Evolutionary conservation across 1,140 invertebrate genomes (phyloP), one percentile per base, ranked within the genome.

Genomic region (Aethina tumida): DNA sequence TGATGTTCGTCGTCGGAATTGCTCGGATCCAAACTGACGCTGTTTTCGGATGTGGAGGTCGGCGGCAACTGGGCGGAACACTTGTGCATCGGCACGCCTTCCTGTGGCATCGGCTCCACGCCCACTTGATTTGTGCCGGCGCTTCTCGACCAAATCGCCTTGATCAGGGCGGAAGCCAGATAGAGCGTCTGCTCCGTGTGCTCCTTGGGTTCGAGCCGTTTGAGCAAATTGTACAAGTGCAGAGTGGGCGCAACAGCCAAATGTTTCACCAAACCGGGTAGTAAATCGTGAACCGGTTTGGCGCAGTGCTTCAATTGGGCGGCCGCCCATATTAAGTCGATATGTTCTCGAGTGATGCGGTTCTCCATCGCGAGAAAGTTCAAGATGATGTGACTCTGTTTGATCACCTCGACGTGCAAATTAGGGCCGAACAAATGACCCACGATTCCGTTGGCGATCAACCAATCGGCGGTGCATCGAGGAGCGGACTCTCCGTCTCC

Each of bases 391-490:
- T 94, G 91, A 48, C 89, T 91, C 53, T 94, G 90, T 62, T 96
- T 96, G 18, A 96, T 88, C 9, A 90, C 81, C 70, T 95, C 91
- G 19, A 94, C 89, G 67, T 96, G 92, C 35, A 95, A 68, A 71
- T 96, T 96, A 27, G 91, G 92, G 21, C 91, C 91, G 70, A 95
- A 97, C 22, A 96, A 80, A 57, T 95, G 89, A 52, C 90, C 83
- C 48, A 96, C 86, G 32, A 97, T 91, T 58, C 90, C 86, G 59
- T 92, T 88, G 29, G 81, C 78, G 0, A 88, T 81, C 4, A 97
- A 63, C 91, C 91, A 96, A 38, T 82, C 73, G 1, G 84, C 85
- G 32, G 96, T 69, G 39, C 81, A 76, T 40, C 86, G 81, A 0
- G 88, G 88, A 33, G 90, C 76, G 22, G 79, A 68, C 53, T 93